Evolutionary conservation across 2,797 vertebrate genomes (phyloP), one percentile per base, ranked within the genome.

Genomic region (Notolabrus celidotus): DNA sequence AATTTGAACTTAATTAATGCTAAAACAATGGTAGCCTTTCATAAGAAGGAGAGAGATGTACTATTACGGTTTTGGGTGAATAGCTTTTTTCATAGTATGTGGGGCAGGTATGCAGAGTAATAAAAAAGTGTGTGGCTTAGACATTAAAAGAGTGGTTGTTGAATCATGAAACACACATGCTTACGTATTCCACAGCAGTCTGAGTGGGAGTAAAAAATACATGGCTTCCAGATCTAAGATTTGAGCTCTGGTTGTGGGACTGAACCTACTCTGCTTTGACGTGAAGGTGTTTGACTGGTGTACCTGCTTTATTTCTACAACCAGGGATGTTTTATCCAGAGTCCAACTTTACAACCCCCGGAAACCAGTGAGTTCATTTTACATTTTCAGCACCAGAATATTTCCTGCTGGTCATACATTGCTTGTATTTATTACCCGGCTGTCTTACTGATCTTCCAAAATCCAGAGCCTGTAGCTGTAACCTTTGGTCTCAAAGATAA

Each of bases 201-300:
- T 16, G 33, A 43, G 53, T 16, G 49, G 41, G 53, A 42, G 65
- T 64, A 9, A 72, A 76, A 72, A 63, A 81, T 74, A 23, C 38
- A 66, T 58, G 52, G 39, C 17, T 36, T 50, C 58, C 31, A 71
- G 43, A 71, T 52, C 41, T 41, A 50, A 57, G 66, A 57, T 60
- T 58, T 53, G 33, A 45, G 11, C 17, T 27, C 34, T 45, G 52
- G 42, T 17, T 20, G 19, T n/a, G 8, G 11, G 22, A 54, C 39
- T 51, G 51, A 69, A 27, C 43, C 43, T 36, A 3, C 45, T 79
- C 29, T 20, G 50, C 39, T 65, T 42, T 50, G 49, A 55, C n/a
- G 1, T 56, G 7, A 19, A 19, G 8, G n/a, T 43, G n/a, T 43
- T 43, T 10, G 7, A n/a, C n/a, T 46, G 22, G 11, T 10, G 20